Evolutionary conservation across 1,140 invertebrate genomes (phyloP).

Genomic region (Bombus fervidus): DNA sequence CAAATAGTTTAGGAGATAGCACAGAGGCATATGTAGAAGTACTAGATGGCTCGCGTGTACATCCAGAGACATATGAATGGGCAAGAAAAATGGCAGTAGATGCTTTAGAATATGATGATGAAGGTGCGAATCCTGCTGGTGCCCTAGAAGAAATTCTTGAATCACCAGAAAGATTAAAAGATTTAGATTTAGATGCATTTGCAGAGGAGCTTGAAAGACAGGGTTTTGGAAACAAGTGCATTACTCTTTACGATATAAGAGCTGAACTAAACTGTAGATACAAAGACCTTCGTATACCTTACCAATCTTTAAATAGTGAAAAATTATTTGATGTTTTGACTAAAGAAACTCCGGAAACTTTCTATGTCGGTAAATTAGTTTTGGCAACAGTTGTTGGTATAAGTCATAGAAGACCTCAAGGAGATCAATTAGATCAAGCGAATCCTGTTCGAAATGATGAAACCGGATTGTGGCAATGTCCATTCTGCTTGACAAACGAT

Average conservation of each 20-base stretch:
- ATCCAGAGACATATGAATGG: slow-evolving; percentile 99
- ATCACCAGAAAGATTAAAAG: slow-evolving; percentile 96
- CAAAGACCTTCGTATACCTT: slow-evolving; percentile 94
- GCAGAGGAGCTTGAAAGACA: slow-evolving; percentile 98
- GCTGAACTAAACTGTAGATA: slow-evolving; percentile 97
- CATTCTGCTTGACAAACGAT: slow-evolving; percentile 97
- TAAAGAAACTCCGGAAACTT: slow-evolving; percentile 97
- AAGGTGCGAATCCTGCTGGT: slow-evolving; percentile 96
- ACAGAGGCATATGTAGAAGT: slow-evolving; percentile 98
- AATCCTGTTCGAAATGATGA: slow-evolving; percentile 97
- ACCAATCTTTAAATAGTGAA: slow-evolving; percentile 90
- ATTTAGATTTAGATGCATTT: slow-evolving; percentile 99
- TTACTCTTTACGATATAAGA: slow-evolving; percentile 98
- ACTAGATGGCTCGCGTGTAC: slow-evolving; percentile 97
- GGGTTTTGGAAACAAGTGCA: slow-evolving; percentile 98
- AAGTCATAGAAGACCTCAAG: slow-evolving; percentile 93
- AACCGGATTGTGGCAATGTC: slow-evolving; percentile 97
- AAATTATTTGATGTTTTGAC: slow-evolving; percentile 97
- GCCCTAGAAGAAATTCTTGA: slow-evolving; percentile 98
- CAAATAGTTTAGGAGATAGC: slow-evolving; percentile 95
- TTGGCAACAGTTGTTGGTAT: slow-evolving; percentile 89
- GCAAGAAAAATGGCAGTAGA: slow-evolving; percentile 99
- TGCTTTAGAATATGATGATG: slow-evolving; percentile 98
- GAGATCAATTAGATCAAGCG: slow-evolving; percentile 96
- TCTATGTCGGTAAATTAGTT: slow-evolving; percentile 95